These are phyloP conservation scores for Regulus satrapa DNA, from an alignment of 2,113 vertebrate genomes.

Conservation along the genomic window DNA sequence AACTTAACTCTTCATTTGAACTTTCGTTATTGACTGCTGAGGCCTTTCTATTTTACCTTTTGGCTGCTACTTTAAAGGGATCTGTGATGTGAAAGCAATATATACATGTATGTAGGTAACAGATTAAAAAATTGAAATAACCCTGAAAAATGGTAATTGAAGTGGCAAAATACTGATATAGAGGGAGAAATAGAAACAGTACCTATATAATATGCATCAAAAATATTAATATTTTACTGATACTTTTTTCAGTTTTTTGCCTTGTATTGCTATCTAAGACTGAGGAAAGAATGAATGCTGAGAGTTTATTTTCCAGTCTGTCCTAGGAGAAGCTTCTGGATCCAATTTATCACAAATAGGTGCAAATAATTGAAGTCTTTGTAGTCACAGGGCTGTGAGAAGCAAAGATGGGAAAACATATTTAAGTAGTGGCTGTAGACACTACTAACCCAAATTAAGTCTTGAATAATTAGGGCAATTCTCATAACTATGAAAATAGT, in stretches of 20 bases:
- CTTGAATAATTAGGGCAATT: background rate
- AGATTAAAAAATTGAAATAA: background rate
- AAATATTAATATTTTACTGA: background rate
- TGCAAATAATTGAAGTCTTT: background rate
- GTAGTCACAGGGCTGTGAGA: background rate
- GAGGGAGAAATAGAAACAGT: background rate
- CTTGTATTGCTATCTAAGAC: background rate
- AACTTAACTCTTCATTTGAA: conserved; percentile 31
- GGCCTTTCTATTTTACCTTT: conserved; percentile 20
- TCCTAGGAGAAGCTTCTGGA: background rate
- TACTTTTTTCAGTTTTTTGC: background rate
- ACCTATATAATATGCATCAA: background rate
- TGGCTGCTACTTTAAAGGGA: background rate
- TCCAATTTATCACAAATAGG: background rate
- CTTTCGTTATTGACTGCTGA: background rate
- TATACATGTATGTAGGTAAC: background rate
- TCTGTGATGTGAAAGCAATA: background rate
- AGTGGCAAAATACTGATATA: background rate
- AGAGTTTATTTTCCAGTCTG: background rate
- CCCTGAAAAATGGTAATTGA: background rate
- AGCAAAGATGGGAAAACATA: background rate
- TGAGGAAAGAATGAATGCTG: background rate
- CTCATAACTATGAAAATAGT: background rate
- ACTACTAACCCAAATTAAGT: background rate
- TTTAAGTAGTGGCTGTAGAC: background rate